Evolutionary conservation across 2,113 vertebrate species (phyloP).

Genomic region (Cyphomyrus discorhynchus): DNA sequence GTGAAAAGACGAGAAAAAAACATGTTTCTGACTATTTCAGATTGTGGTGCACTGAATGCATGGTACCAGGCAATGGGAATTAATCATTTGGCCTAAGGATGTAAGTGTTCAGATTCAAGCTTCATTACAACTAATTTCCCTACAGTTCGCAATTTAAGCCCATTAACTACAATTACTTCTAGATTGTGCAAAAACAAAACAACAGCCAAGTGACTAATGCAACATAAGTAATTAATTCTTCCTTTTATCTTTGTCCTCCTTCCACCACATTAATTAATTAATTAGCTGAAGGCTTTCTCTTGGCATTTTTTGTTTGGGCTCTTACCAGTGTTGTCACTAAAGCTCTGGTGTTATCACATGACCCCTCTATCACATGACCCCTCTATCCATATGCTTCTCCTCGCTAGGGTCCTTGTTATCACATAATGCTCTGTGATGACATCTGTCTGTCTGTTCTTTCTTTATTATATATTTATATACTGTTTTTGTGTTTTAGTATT

Average conservation of each 20-base stretch:
- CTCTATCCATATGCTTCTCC: background rate
- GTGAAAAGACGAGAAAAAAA: background rate
- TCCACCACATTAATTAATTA: background rate
- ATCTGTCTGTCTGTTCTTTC: background rate
- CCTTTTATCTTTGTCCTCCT: background rate
- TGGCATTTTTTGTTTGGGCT: background rate
- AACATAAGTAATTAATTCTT: background rate
- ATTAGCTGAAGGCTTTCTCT: background rate
- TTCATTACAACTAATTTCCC: background rate
- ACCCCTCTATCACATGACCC: background rate
- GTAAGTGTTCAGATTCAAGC: background rate
- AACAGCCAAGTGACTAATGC: background rate
- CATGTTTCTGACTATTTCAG: background rate
- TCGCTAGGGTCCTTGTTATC: background rate
- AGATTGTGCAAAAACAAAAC: conserved; percentile 12
- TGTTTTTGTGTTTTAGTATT: background rate
- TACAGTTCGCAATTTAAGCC: conserved; percentile 2
- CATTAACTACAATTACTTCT: conserved; percentile 8
- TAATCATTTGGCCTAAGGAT: background rate
- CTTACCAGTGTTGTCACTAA: background rate
- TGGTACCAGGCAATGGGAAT: background rate
- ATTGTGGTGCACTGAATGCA: background rate
- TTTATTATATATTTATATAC: background rate
- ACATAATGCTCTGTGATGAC: background rate
- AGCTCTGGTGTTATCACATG: background rate